Evolutionary conservation across 2,797 vertebrate species (phyloP).

Genomic region (Gephyroberyx darwinii): DNA sequence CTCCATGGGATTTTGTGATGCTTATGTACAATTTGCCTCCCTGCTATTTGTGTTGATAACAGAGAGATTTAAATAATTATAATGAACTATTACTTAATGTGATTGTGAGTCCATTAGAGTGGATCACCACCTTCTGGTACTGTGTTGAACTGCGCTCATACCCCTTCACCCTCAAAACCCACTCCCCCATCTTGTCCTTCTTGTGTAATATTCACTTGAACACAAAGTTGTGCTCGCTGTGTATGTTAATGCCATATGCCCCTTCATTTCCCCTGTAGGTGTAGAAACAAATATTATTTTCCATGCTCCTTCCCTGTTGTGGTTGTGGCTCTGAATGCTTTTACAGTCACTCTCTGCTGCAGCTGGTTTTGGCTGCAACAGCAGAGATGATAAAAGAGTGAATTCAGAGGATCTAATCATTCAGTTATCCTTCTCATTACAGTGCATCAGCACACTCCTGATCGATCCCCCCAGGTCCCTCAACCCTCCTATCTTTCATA

Average conservation of each 20-base stretch:
- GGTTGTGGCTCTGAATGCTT: slow-evolving; percentile 40
- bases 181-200: slow-evolving; percentile 8
- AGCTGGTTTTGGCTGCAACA: slow-evolving; percentile 36
- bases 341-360: slow-evolving; percentile 45
- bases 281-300: slow-evolving; percentile 58
- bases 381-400: slow-evolving; percentile 67
- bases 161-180: slow-evolving; percentile 10
- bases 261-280: slow-evolving; percentile 58
- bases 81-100: slow-evolving; percentile 77
- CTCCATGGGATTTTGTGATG: slow-evolving; percentile 66
- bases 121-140: slow-evolving; percentile 71
- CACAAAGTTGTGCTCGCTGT: slow-evolving; percentile 65
- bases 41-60: slow-evolving; percentile 76
- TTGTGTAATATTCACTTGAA: slow-evolving; percentile 23
- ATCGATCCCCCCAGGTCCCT: slow-evolving; percentile 54
- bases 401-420: slow-evolving; percentile 71
- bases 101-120: slow-evolving; percentile 77
- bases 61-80: slow-evolving; percentile 76
- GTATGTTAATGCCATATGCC: slow-evolving; percentile 63
- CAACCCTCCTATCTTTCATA: slow-evolving; percentile 68
- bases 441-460: slow-evolving; percentile 57
- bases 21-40: slow-evolving; percentile 71
- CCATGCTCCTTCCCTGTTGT: slow-evolving; percentile 44
- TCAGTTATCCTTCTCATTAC: slow-evolving; percentile 67
- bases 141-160: slow-evolving; percentile 72